A percentile compares a stretch with the other conserved stretches of the same genome.
Evolutionary conservation across 2,888 invertebrate species (phyloP).

Genomic region (Tachystola acroxantha): DNA sequence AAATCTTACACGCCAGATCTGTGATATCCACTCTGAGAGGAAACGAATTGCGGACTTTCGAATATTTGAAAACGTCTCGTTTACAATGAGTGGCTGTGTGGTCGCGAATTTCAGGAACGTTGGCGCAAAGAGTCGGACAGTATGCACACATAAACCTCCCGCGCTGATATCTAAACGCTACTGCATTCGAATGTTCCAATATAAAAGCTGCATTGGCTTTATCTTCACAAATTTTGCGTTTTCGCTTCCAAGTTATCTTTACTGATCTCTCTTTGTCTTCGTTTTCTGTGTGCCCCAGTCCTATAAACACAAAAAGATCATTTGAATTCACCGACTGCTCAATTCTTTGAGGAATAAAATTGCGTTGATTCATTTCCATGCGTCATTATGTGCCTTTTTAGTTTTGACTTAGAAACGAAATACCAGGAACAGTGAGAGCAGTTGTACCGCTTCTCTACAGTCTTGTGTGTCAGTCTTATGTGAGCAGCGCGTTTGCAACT

Average conservation of each 20-base stretch:
- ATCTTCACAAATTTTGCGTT: slow-evolving; percentile 31
- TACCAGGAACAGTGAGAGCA: slow-evolving; percentile 41
- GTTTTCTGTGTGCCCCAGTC: slow-evolving; percentile 22
- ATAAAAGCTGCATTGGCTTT: slow-evolving; percentile 49
- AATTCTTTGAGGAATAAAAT: slow-evolving; percentile 1
- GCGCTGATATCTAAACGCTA: slow-evolving; percentile 47
- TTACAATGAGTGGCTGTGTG: slow-evolving; percentile 41
- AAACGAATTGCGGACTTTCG: slow-evolving; percentile 36
- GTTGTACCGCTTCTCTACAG: slow-evolving; percentile 31
- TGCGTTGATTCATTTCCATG: slow-evolving; percentile 27
- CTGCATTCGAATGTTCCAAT: slow-evolving; percentile 49
- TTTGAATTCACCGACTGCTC: not conserved
- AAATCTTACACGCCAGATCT: slow-evolving; percentile 39
- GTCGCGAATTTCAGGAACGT: slow-evolving; percentile 32
- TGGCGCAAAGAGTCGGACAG: slow-evolving; percentile 35
- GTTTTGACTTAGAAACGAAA: slow-evolving; percentile 44
- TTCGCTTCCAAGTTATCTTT: slow-evolving; percentile 41
- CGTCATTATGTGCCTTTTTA: slow-evolving; percentile 38
- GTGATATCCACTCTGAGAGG: slow-evolving; percentile 54
- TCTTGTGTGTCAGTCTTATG: slow-evolving; percentile 37
- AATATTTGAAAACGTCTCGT: slow-evolving; percentile 34
- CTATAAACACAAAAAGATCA: slow-evolving; percentile 38
- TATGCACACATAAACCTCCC: slow-evolving; percentile 56
- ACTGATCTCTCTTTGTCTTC: slow-evolving; percentile 14
- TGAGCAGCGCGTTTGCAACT: slow-evolving; percentile 54